These are phyloP conservation scores for Spermophilus dauricus DNA, from an alignment of 2,113 vertebrate genomes.

Conservation along the genomic window DNA sequence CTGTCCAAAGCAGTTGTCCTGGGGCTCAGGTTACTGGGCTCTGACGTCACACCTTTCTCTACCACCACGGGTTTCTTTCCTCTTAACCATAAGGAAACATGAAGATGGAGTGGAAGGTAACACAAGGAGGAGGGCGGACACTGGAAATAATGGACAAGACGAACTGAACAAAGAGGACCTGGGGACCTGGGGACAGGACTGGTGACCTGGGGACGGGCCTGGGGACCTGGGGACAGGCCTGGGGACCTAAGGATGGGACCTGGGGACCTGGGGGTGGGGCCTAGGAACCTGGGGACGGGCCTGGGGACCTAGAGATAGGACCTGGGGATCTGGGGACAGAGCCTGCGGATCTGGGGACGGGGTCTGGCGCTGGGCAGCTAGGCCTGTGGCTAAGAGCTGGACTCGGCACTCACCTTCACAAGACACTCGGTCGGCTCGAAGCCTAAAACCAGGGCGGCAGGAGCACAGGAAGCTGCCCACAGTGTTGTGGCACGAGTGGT, in stretches of 20 bases:
- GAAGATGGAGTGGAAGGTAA: background rate
- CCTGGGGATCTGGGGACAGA: background rate
- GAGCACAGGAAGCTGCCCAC: slow-evolving; percentile 90
- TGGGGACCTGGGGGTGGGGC: too few species aligned
- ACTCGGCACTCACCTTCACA: slow-evolving; percentile 86
- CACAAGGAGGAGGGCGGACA: too few species aligned
- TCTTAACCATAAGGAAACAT: background rate
- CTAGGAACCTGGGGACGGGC: background rate
- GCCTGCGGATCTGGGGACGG: background rate
- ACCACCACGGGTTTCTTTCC: background rate
- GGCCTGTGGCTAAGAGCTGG: background rate
- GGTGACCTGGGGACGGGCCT: too few species aligned
- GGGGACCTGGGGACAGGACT: background rate
- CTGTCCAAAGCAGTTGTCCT: background rate
- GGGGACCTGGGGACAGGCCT: background rate
- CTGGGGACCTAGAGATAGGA: background rate
- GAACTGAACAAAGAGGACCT: background rate
- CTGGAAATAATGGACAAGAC: background rate
- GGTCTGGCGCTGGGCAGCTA: rapidly evolving
- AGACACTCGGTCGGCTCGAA: slow-evolving; percentile 85
- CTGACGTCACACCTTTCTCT: background rate
- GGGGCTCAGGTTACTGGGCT: background rate
- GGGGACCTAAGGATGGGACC: background rate
- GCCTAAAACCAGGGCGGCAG: slow-evolving; percentile 88
- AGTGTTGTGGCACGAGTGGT: slow-evolving; percentile 90